Conservation (phyloP, 2,888 invertebrate genomes). For the Idaea dimidiata region DNA sequence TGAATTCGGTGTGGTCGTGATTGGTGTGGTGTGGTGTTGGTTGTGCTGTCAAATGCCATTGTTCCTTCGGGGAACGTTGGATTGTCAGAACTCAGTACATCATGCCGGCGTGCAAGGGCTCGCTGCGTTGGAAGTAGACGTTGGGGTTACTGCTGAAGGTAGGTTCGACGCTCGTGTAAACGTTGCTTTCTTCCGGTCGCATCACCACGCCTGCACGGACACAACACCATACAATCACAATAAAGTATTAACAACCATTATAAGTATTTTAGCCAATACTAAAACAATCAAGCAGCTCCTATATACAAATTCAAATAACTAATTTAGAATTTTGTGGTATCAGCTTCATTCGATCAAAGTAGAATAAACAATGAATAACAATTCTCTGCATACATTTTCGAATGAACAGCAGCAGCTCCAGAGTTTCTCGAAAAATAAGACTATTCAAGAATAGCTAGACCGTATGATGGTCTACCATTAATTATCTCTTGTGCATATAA, state of each 20-base stretch:
- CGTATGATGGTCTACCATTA: too few species aligned
- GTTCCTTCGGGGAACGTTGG: conserved; percentile 73
- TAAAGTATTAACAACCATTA: background rate
- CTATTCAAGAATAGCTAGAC: too few species aligned
- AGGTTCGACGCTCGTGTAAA: conserved; percentile 92
- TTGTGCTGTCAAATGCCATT: conserved; percentile 72
- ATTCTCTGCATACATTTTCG: too few species aligned
- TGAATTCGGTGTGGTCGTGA: background rate
- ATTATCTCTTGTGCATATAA: too few species aligned
- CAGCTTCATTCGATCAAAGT: too few species aligned
- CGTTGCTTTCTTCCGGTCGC: conserved; percentile 90
- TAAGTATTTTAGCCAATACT: too few species aligned
- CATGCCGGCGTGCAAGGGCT: conserved; percentile 93
- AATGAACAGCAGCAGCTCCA: too few species aligned
- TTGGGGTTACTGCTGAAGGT: conserved; percentile 94
- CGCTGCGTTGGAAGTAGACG: conserved; percentile 92
- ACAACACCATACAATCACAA: conserved; percentile 5
- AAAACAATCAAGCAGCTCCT: too few species aligned
- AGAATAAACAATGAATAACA: too few species aligned
- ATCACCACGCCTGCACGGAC: conserved; percentile 84
- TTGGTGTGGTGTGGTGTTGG: background rate
- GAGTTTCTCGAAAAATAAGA: too few species aligned
- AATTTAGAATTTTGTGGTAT: too few species aligned
- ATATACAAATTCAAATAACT: too few species aligned
- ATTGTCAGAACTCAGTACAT: conserved; percentile 87